Percentiles rank a stretch among this genome's conserved stretches.
phyloP scores from a whole-genome alignment of 1,140 invertebrate species.

The Venturia canescens region DNA sequence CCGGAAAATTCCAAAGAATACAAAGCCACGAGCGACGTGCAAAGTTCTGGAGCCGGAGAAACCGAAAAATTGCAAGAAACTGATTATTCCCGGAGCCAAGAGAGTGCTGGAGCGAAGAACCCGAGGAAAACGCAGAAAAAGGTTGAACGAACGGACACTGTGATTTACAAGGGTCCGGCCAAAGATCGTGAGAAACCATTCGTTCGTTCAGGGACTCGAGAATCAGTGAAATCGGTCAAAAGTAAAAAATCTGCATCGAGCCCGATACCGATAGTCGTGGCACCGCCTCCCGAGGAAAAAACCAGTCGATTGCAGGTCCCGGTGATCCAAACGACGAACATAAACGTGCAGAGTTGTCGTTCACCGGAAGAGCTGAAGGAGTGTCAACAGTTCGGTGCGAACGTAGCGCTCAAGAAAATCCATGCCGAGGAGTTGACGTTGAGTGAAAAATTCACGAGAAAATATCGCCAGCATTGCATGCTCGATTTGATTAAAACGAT shows the following conservation, averaged over 20 bases:
- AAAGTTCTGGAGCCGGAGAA: background rate
- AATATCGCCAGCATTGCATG: constrained; percentile 68
- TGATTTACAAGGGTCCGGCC: constrained; percentile 66
- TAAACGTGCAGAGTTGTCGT: constrained; percentile 52
- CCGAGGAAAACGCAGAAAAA: constrained; percentile 49
- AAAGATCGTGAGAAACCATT: constrained; percentile 54
- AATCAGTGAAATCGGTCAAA: background rate
- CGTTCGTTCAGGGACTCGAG: background rate
- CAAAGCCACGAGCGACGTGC: background rate
- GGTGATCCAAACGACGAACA: constrained; percentile 43
- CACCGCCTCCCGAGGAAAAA: constrained; percentile 38
- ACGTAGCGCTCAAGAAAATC: constrained; percentile 17
- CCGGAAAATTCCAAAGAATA: background rate
- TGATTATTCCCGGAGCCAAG: no score
- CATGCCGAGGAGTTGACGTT: constrained; percentile 19
- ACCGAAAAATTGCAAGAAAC: background rate
- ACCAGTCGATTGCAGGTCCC: constrained; percentile 45
- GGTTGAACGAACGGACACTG: constrained; percentile 64
- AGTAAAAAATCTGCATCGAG: background rate
- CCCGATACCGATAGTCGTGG: constrained; percentile 45
- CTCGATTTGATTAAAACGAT: constrained; percentile 69
- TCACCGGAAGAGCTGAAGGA: constrained; percentile 28
- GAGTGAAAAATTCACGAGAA: constrained; percentile 49
- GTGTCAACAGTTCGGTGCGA: constrained; percentile 33
- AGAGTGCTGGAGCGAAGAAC: background rate